Conservation (phyloP, 1,140 invertebrate species). For the Cherax destructor region DNA sequence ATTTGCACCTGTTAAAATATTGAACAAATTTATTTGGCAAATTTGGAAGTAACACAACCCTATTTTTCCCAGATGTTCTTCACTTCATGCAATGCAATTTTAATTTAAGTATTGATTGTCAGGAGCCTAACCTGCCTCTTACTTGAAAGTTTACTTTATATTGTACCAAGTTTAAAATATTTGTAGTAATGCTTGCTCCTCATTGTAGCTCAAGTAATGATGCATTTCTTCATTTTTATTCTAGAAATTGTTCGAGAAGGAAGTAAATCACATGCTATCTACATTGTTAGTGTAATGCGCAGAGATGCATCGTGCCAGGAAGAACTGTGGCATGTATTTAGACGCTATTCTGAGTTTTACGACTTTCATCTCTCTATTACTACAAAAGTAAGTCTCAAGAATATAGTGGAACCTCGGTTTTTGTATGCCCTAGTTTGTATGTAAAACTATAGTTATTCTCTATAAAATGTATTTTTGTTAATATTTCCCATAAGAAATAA, state of each 20-base stretch:
- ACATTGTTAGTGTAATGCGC: slow-evolving; percentile 86
- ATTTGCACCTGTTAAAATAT: too few species aligned
- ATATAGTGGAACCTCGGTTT: too few species aligned
- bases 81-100: too few species aligned
- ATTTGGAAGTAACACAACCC: too few species aligned
- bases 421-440: too few species aligned
- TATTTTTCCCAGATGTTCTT: background rate
- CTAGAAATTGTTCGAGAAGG: slow-evolving; percentile 85
- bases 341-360: slow-evolving; percentile 93
- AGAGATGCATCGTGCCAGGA: slow-evolving; percentile 61
- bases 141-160: background rate
- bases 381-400: slow-evolving; percentile 17
- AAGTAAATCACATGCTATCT: slow-evolving; percentile 89
- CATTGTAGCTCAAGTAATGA: background rate
- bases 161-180: too few species aligned
- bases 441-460: too few species aligned
- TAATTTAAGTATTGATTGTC: too few species aligned
- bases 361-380: slow-evolving; percentile 82
- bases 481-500: too few species aligned
- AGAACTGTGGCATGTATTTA: slow-evolving; percentile 78
- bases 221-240: slow-evolving; percentile 67
- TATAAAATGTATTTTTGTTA: too few species aligned
- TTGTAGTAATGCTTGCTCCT: too few species aligned
- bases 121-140: background rate
- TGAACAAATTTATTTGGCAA: too few species aligned